Evolutionary conservation across 2,797 vertebrate genomes (phyloP).

Genomic region (Sebastes reedi): DNA sequence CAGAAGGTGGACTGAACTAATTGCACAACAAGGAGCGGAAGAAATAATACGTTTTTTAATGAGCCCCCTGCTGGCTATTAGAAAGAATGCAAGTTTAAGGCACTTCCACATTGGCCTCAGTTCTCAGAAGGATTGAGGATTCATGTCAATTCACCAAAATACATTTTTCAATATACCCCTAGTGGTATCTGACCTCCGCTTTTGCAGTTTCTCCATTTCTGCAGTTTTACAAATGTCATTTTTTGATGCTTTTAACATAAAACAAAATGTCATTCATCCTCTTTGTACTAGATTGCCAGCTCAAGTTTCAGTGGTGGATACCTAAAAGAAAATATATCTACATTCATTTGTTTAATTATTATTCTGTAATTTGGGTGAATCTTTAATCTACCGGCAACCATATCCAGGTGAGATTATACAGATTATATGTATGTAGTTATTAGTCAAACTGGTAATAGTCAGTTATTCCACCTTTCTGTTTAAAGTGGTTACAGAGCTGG

Average conservation of each 20-base stretch:
- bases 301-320: neutral
- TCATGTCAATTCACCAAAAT: too few species aligned
- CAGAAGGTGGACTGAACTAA: conserved; percentile 14
- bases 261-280: neutral
- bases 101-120: too few species aligned
- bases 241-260: neutral
- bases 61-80: neutral
- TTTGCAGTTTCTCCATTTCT: neutral
- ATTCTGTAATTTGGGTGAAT: neutral
- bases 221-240: neutral
- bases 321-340: neutral
- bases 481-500: neutral
- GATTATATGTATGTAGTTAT: neutral
- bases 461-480: neutral
- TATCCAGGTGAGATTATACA: neutral
- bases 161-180: too few species aligned
- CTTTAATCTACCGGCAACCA: neutral
- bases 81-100: neutral
- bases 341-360: neutral
- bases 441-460: neutral
- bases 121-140: too few species aligned
- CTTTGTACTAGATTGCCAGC: neutral
- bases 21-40: conserved; percentile 22
- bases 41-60: conserved; percentile 20
- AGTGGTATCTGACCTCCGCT: neutral